Percentiles rank a stretch among this genome's conserved stretches.
phyloP scores from a whole-genome alignment of 2,888 invertebrate genomes.

The Choreutis nemorana region DNA sequence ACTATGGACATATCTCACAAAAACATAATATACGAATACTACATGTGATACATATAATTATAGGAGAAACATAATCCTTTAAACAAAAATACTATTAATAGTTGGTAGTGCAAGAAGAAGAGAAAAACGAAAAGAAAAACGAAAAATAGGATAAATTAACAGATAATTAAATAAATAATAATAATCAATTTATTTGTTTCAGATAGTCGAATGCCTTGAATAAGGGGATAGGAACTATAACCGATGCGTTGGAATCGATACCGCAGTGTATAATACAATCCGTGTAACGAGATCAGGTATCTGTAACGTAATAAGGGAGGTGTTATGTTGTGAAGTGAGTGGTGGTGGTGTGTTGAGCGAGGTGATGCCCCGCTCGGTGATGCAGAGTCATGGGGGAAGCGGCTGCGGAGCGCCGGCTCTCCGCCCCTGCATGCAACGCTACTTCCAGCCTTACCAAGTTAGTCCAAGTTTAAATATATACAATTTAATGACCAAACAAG shows the following conservation, averaged over 20 bases:
- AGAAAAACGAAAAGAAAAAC: too few species aligned
- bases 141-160: too few species aligned
- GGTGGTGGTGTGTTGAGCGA: slow-evolving; percentile 35
- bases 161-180: too few species aligned
- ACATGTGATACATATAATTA: too few species aligned
- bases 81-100: too few species aligned
- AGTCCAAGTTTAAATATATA: slow-evolving; percentile 18
- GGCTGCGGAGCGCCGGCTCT: slow-evolving; percentile 60
- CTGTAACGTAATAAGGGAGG: too few species aligned
- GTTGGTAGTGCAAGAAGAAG: too few species aligned
- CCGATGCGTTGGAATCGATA: too few species aligned
- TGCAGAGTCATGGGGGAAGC: slow-evolving; percentile 66
- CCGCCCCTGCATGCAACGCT: slow-evolving; percentile 46
- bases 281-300: slow-evolving; percentile 15
- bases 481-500: slow-evolving; percentile 1
- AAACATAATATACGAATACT: too few species aligned
- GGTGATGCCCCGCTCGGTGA: slow-evolving; percentile 59
- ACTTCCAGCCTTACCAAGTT: slow-evolving; percentile 53
- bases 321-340: slow-evolving; percentile 26
- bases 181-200: slow-evolving; percentile 5
- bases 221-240: too few species aligned
- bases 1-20: too few species aligned
- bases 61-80: too few species aligned
- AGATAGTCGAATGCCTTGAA: slow-evolving; percentile 4
- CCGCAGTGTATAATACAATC: slow-evolving; percentile 15